Conservation (phyloP, 1,140 invertebrate genomes). For the Lordiphosa clarofinis region DNA sequence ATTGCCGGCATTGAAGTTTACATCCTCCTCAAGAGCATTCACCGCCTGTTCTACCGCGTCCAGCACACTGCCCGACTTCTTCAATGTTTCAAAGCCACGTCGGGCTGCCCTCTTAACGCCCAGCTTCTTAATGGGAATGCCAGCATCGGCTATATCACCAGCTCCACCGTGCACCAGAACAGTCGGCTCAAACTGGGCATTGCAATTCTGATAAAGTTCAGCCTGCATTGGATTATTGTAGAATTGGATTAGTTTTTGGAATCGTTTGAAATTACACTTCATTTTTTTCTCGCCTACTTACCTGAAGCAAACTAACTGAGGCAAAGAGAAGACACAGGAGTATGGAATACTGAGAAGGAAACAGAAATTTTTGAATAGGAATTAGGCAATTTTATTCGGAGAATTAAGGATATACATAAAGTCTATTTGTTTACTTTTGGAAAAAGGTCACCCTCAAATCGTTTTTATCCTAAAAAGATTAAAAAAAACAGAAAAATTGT, state of each 20-base stretch:
- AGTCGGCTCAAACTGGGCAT: constrained; percentile 67
- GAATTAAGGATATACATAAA: no score
- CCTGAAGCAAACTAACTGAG: background rate
- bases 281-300: background rate
- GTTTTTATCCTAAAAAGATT: no score
- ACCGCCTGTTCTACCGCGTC: constrained; percentile 90
- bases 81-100: constrained; percentile 13
- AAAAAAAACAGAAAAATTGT: no score
- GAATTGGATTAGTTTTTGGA: background rate
- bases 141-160: constrained; percentile 82
- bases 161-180: constrained; percentile 88
- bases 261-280: background rate
- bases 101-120: constrained; percentile 84
- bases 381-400: background rate
- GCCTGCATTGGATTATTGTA: constrained; percentile 1
- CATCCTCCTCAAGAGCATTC: constrained; percentile 86
- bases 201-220: background rate
- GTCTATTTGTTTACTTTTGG: no score
- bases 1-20: constrained; percentile 86
- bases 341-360: background rate
- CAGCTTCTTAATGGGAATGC: constrained; percentile 82
- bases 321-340: background rate
- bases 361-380: no score
- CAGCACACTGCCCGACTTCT: constrained; percentile 28
- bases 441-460: no score